These are phyloP conservation scores for Pituophis catenifer DNA, from an alignment of 2,113 vertebrate genomes.

Conservation along the genomic window DNA sequence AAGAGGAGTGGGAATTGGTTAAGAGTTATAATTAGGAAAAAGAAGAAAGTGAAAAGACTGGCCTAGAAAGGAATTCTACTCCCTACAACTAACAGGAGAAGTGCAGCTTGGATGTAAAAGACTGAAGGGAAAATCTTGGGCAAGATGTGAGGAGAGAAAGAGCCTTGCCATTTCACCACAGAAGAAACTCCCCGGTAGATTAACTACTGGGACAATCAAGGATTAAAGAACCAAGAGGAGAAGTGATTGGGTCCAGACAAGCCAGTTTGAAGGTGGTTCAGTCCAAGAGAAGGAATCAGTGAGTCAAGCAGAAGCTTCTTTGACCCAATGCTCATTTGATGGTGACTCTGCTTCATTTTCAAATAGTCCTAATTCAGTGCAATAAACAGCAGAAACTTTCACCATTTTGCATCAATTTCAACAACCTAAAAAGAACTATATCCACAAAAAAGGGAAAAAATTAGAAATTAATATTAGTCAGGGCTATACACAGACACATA, in stretches of 20 bases:
- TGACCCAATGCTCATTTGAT: neutral
- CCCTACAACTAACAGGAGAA: neutral
- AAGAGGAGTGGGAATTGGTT: neutral
- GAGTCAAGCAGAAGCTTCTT: neutral
- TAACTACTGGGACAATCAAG: neutral
- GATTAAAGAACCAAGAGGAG: neutral
- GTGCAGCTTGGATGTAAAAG: neutral
- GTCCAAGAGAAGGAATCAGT: neutral
- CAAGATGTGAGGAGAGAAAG: neutral
- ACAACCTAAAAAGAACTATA: neutral
- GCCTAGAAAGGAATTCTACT: neutral
- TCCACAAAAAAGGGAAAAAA: neutral
- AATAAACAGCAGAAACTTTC: constrained; percentile 14
- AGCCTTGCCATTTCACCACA: neutral
- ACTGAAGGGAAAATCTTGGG: neutral
- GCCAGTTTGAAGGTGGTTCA: neutral
- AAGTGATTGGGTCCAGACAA: neutral
- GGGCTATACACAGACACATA: neutral
- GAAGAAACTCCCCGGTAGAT: neutral
- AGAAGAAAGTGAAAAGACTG: neutral
- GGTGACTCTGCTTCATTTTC: neutral
- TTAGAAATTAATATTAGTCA: constrained; percentile 14
- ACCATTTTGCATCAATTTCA: constrained; percentile 2
- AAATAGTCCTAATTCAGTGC: neutral
- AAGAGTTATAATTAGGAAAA: neutral